Percentiles rank a stretch among this genome's conserved stretches.
phyloP scores from a whole-genome alignment of 2,113 vertebrate species.

The Campylomormyrus tamandua region DNA sequence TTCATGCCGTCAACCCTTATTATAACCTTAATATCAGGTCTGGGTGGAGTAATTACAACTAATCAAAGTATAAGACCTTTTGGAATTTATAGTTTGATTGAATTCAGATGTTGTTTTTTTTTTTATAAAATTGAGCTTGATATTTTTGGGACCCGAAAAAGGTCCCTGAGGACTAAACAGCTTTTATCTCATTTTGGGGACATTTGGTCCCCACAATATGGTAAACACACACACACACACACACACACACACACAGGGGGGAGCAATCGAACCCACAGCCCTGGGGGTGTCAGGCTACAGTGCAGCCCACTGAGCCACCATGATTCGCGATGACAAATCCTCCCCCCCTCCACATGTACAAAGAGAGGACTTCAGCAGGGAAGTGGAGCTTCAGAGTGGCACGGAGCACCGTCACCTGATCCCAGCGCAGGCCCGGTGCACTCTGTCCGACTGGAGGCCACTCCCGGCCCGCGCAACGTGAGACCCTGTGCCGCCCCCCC shows the following conservation, averaged over 20 bases:
- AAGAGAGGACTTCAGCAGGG: background rate
- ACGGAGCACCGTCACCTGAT: background rate
- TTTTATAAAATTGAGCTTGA: background rate
- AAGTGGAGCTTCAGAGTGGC: background rate
- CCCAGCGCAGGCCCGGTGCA: background rate
- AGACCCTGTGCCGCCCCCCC: background rate
- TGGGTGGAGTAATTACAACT: background rate
- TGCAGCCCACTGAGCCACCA: background rate
- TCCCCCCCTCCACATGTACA: background rate
- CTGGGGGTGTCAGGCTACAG: background rate
- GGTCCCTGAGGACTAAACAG: background rate
- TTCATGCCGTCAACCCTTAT: background rate
- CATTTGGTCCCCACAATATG: background rate
- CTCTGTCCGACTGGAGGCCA: background rate
- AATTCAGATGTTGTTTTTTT: too few species aligned
- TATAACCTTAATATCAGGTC: background rate
- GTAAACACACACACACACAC: background rate
- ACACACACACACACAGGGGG: background rate
- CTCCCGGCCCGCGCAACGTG: background rate
- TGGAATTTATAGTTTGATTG: too few species aligned
- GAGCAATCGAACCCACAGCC: background rate
- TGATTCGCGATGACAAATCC: background rate
- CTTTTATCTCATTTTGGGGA: background rate
- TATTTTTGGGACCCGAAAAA: background rate
- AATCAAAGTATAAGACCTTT: too few species aligned